phyloP scores from a whole-genome alignment of 2,888 invertebrate genomes.

The Papilio protenor region DNA sequence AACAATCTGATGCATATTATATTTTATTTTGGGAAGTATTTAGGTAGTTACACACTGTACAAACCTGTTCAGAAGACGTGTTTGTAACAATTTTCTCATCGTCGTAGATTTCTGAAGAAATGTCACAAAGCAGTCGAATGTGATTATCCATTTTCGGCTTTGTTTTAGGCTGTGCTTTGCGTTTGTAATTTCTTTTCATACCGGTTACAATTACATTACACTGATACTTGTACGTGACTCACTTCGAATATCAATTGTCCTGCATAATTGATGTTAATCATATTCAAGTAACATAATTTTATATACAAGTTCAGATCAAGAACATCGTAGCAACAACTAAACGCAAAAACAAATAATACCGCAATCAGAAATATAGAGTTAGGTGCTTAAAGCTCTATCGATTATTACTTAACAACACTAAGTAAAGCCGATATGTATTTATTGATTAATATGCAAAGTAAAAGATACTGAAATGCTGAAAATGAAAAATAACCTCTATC shows the following conservation, averaged over 20 bases:
- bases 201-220: conserved; percentile 11
- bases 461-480: not conserved
- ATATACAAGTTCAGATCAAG: not conserved
- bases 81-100: conserved; percentile 83
- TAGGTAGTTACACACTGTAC: not conserved
- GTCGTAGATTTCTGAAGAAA: conserved; percentile 78
- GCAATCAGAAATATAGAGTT: not conserved
- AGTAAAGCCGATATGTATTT: conserved; percentile 1
- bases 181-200: conserved; percentile 16
- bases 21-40: not conserved
- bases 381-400: not conserved
- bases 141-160: conserved; percentile 66
- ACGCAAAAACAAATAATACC: not conserved
- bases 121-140: conserved; percentile 69
- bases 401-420: not conserved
- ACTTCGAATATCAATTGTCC: not conserved
- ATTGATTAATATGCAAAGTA: not conserved
- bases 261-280: conserved; percentile 4
- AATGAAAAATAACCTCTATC: not conserved
- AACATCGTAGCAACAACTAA: not conserved
- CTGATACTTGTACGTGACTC: not conserved
- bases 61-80: conserved; percentile 74
- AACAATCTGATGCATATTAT: not conserved
- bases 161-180: conserved; percentile 4
- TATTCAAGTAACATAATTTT: not conserved